Conservation (phyloP, 2,888 invertebrate genomes). For the Dynastes maya region DNA sequence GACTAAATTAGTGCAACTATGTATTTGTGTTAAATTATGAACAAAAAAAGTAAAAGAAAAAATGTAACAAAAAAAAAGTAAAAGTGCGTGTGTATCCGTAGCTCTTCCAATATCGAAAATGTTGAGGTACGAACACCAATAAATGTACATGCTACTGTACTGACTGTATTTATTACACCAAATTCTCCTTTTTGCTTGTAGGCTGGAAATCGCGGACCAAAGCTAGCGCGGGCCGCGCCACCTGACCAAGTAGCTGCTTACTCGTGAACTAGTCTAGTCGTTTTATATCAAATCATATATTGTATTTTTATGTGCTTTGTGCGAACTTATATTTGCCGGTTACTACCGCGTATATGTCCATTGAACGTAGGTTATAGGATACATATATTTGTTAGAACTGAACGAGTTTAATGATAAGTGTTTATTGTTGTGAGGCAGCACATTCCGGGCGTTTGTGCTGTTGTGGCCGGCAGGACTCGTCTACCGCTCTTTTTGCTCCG, state of each 20-base stretch:
- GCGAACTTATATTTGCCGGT: conserved; percentile 64
- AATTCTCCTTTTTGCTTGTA: conserved; percentile 68
- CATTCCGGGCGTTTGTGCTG: conserved; percentile 64
- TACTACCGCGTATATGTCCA: conserved; percentile 56
- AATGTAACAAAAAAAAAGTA: conserved; percentile 41
- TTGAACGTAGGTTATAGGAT: conserved; percentile 49
- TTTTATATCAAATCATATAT: conserved; percentile 69
- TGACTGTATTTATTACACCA: conserved; percentile 69
- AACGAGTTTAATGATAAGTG: conserved; percentile 68
- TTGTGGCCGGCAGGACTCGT: conserved; percentile 65
- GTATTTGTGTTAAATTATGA: conserved; percentile 45
- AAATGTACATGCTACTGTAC: conserved; percentile 65
- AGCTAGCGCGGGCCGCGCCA: conserved; percentile 66
- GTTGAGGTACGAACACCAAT: conserved; percentile 66
- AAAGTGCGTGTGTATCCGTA: conserved; percentile 57
- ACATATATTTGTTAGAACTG: conserved; percentile 67
- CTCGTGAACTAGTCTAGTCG: conserved; percentile 68
- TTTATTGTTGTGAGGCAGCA: conserved; percentile 69
- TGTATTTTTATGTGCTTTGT: conserved; percentile 70
- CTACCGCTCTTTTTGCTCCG: conserved; percentile 24
- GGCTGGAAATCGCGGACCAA: conserved; percentile 70
- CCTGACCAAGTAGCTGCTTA: conserved; percentile 68
- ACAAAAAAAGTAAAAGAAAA: conserved; percentile 41
- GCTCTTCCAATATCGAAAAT: conserved; percentile 58
- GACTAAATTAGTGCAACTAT: conserved; percentile 49